phyloP scores from a whole-genome alignment of 2,797 vertebrate genomes.

The Dromococcyx pavoninus region DNA sequence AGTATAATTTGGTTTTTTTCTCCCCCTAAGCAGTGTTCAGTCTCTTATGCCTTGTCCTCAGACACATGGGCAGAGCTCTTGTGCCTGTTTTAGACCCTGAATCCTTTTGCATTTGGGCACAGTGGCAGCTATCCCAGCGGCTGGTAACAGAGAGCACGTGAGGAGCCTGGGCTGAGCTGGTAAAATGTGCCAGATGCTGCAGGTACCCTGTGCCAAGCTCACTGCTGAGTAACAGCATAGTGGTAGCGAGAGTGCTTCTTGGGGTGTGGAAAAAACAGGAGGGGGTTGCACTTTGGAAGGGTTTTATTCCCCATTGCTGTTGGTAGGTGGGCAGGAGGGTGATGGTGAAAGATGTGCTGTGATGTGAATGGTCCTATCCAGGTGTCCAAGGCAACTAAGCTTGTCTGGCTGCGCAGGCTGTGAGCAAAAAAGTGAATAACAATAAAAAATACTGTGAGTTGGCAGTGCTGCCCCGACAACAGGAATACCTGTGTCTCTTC shows the following conservation, averaged over 20 bases:
- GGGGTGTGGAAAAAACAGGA: background rate
- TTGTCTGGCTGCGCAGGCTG: background rate
- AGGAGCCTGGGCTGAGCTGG: background rate
- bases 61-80: background rate
- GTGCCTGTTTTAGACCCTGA: background rate
- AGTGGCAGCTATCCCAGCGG: background rate
- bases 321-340: background rate
- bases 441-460: background rate
- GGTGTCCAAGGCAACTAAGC: slow-evolving; percentile 52
- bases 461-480: background rate
- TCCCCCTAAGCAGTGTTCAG: rapidly evolving
- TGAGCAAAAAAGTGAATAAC: background rate
- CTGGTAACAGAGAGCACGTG: background rate
- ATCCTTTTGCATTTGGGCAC: background rate
- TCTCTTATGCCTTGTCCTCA: background rate
- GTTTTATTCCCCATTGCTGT: background rate
- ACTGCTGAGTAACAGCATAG: background rate
- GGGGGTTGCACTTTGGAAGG: background rate
- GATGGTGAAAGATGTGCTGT: background rate
- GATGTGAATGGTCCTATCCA: background rate
- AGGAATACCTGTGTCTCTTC: background rate
- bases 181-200: background rate
- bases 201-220: background rate
- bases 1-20: background rate
- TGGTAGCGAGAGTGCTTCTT: background rate